Conservation (phyloP, 2,888 invertebrate genomes). For the Cheilosia scutellata region DNA sequence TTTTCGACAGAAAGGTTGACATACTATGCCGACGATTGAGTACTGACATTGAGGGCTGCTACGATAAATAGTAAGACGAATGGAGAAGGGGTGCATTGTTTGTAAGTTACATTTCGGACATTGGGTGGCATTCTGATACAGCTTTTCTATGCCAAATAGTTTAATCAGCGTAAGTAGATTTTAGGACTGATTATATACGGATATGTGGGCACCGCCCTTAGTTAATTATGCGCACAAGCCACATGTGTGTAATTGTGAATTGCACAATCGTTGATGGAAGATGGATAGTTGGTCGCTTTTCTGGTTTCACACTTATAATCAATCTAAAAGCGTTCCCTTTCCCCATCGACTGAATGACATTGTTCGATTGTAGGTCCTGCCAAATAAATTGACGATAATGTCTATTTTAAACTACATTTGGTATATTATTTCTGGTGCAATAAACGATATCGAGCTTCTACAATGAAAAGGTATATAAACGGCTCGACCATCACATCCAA, state of each 20-base stretch:
- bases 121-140: too few species aligned
- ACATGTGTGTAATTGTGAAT: slow-evolving; percentile 2
- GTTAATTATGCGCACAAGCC: too few species aligned
- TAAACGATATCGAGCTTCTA: slow-evolving; percentile 30
- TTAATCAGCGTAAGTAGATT: not conserved
- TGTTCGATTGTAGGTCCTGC: slow-evolving; percentile 4
- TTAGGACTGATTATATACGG: not conserved
- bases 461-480: slow-evolving; percentile 17
- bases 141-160: not conserved
- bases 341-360: not conserved
- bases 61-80: too few species aligned
- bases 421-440: slow-evolving; percentile 55
- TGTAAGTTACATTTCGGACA: too few species aligned
- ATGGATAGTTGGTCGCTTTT: not conserved
- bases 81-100: too few species aligned
- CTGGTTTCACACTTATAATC: slow-evolving; percentile 13
- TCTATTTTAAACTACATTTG: slow-evolving; percentile 38
- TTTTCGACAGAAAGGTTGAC: slow-evolving; percentile 38
- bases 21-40: slow-evolving; percentile 49
- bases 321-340: slow-evolving; percentile 13
- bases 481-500: slow-evolving; percentile 30
- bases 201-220: too few species aligned
- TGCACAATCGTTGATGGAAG: not conserved
- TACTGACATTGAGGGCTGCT: slow-evolving; percentile 12
- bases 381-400: slow-evolving; percentile 22